Conservation (phyloP, 2,113 vertebrate genomes). For the Romanogobio albipinnatus region DNA sequence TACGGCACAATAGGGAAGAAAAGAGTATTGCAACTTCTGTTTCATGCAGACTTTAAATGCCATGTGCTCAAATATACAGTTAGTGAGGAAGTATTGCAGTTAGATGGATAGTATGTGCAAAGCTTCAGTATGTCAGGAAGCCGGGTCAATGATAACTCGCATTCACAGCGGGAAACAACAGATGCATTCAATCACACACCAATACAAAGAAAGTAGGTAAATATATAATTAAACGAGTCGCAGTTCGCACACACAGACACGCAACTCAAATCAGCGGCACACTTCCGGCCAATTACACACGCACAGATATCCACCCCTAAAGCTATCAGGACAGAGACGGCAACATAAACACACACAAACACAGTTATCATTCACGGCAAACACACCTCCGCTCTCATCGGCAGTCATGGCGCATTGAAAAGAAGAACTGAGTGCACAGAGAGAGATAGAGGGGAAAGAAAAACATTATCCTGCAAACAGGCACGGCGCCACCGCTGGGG, state of each 20-base stretch:
- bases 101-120: not conserved
- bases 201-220: not conserved
- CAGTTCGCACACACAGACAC: not conserved
- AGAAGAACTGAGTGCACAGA: constrained; percentile 12
- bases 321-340: too few relatives aligned
- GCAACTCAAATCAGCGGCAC: not conserved
- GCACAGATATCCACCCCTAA: not conserved
- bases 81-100: too few relatives aligned
- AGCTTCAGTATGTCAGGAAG: not conserved
- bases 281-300: constrained; percentile 15
- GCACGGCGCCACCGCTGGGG: not conserved
- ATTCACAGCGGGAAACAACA: not conserved
- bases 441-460: not conserved
- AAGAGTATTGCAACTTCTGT: too few relatives aligned
- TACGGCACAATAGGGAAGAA: too few relatives aligned
- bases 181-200: not conserved
- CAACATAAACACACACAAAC: constrained; percentile 18
- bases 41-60: too few relatives aligned
- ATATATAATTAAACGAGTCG: not conserved
- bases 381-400: constrained; percentile 7
- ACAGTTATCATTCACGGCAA: not conserved
- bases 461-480: not conserved
- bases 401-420: not conserved
- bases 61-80: too few relatives aligned
- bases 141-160: not conserved